These are phyloP conservation scores for Tetraodon nigroviridis DNA, from an alignment of 2,113 vertebrate genomes.

Conservation along the genomic window DNA sequence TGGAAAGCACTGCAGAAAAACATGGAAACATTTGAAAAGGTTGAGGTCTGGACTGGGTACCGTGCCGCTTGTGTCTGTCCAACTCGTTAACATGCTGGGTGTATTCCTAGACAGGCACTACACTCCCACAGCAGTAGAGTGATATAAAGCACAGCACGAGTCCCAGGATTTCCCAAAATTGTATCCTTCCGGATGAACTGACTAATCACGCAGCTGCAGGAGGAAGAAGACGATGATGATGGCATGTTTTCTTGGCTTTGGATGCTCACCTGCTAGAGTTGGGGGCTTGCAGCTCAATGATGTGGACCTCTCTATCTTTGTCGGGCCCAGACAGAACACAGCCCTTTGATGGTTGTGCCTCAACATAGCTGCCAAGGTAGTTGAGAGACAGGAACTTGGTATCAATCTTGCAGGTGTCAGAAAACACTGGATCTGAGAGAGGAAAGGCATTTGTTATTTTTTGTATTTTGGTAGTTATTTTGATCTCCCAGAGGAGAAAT, in stretches of 20 bases:
- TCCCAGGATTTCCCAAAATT: constrained; percentile 33
- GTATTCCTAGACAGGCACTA: constrained; percentile 81
- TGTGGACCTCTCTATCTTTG: constrained; percentile 83
- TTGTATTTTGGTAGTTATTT: constrained; percentile 4
- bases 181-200: constrained; percentile 22
- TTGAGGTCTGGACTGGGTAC: constrained; percentile 62
- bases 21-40: constrained; percentile 24
- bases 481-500: constrained; percentile 11
- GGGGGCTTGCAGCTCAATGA: constrained; percentile 90
- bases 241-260: constrained; percentile 19
- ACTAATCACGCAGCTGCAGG: constrained; percentile 40
- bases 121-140: constrained; percentile 71
- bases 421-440: constrained; percentile 82
- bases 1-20: constrained; percentile 82
- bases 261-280: constrained; percentile 88
- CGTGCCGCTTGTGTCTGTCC: constrained; percentile 82
- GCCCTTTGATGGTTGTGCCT: constrained; percentile 83
- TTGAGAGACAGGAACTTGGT: constrained; percentile 94
- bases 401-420: constrained; percentile 85
- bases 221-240: constrained; percentile 39
- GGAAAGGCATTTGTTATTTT: constrained; percentile 24
- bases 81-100: constrained; percentile 89
- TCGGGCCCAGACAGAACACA: constrained; percentile 78
- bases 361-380: constrained; percentile 89
- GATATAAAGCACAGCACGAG: constrained; percentile 64